phyloP scores from a whole-genome alignment of 2,113 vertebrate species.

The Crypturellus undulatus region DNA sequence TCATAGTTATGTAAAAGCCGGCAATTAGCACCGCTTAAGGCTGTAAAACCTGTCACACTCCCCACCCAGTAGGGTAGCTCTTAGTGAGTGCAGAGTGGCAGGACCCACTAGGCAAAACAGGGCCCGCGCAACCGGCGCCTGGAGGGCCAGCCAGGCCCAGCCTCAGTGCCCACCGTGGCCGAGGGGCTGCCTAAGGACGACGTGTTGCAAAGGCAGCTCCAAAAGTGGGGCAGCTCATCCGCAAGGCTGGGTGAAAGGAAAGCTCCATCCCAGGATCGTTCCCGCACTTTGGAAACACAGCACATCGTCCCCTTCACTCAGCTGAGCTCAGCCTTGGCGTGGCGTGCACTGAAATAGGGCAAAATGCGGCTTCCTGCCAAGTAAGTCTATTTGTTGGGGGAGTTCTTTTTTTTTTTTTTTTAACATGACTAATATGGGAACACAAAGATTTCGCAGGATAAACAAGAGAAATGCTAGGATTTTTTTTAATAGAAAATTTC shows the following conservation, averaged over 20 bases:
- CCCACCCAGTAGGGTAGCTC: not conserved
- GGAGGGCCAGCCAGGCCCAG: too few species aligned
- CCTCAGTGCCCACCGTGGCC: too few species aligned
- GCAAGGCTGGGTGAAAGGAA: too few species aligned
- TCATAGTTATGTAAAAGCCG: constrained; percentile 25
- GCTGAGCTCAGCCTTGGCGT: not conserved
- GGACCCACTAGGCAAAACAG: not conserved
- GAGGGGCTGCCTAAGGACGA: too few species aligned
- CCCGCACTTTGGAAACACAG: too few species aligned
- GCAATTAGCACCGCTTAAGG: constrained; percentile 57
- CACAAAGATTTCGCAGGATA: constrained; percentile 31
- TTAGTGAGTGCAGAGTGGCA: constrained; percentile 12
- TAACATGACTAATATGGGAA: constrained; percentile 24
- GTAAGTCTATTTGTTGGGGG: not conserved
- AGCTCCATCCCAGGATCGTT: too few species aligned
- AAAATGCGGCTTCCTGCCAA: not conserved
- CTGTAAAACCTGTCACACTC: not conserved
- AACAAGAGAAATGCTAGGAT: constrained; percentile 44
- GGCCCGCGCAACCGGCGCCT: too few species aligned
- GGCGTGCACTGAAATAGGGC: not conserved
- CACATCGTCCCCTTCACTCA: not conserved
- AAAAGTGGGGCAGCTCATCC: too few species aligned
- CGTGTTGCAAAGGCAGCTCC: too few species aligned
- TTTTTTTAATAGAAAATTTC: constrained; percentile 70
- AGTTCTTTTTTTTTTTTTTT: not conserved